These are phyloP conservation scores for Cerastis leucographa DNA, from an alignment of 2,888 invertebrate species.

Conservation along the genomic window DNA sequence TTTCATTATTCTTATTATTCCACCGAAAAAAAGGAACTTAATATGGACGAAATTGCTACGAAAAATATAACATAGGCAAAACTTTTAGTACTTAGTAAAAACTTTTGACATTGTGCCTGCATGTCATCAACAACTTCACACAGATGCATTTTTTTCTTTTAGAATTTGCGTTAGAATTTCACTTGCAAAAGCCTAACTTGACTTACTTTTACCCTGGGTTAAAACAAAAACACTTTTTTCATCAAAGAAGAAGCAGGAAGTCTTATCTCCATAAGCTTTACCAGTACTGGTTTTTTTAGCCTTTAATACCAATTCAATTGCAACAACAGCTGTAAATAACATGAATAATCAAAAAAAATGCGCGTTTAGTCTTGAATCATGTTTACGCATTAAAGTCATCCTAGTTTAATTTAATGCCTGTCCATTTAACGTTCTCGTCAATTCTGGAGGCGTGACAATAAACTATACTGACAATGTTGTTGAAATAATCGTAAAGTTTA, in stretches of 20 bases:
- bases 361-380: constrained; percentile 2
- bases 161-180: too few relatives aligned
- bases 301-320: not conserved
- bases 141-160: too few relatives aligned
- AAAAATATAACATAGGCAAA: not conserved
- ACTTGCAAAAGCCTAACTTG: not conserved
- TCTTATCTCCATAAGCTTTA: not conserved
- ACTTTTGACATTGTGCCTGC: not conserved
- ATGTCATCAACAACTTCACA: too few relatives aligned
- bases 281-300: not conserved
- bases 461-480: constrained; percentile 63
- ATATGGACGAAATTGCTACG: not conserved
- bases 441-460: constrained; percentile 51
- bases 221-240: not conserved
- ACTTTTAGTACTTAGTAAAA: not conserved
- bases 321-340: too few relatives aligned
- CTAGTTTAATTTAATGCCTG: constrained; percentile 36
- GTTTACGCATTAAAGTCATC: constrained; percentile 12
- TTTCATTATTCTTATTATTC: not conserved
- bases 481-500: constrained; percentile 63
- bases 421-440: constrained; percentile 43
- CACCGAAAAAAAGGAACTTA: not conserved
- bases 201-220: not conserved
- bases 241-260: not conserved
- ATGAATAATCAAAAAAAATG: too few relatives aligned